Conservation (phyloP, 1,140 invertebrate genomes). For the Sminthurides bifidus region DNA sequence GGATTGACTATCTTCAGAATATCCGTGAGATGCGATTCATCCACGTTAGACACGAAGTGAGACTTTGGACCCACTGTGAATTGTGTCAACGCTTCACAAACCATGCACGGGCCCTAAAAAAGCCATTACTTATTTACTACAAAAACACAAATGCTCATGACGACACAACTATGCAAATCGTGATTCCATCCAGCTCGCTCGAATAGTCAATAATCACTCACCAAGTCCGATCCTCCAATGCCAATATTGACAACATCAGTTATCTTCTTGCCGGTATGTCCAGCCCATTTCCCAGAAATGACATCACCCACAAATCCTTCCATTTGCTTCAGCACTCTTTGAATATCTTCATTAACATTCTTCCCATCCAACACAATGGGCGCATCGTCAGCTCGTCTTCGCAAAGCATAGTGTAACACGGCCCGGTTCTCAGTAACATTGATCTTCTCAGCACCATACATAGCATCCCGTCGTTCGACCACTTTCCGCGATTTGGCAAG, state of each 20-base stretch:
- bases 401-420: slow-evolving; percentile 86
- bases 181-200: not conserved
- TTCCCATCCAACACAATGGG: slow-evolving; percentile 73
- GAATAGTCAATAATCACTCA: slow-evolving; percentile 35
- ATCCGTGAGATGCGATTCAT: slow-evolving; percentile 95
- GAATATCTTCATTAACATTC: slow-evolving; percentile 90
- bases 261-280: slow-evolving; percentile 88
- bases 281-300: slow-evolving; percentile 60
- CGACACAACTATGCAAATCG: too few species aligned
- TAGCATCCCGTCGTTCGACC: slow-evolving; percentile 71
- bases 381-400: slow-evolving; percentile 65
- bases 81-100: slow-evolving; percentile 91
- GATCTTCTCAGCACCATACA: slow-evolving; percentile 91
- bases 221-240: slow-evolving; percentile 96
- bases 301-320: slow-evolving; percentile 75
- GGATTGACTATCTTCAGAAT: slow-evolving; percentile 80
- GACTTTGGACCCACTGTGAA: slow-evolving; percentile 77
- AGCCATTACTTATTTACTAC: not conserved
- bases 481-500: slow-evolving; percentile 71
- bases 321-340: slow-evolving; percentile 86
- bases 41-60: slow-evolving; percentile 98
- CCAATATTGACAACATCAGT: slow-evolving; percentile 99
- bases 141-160: not conserved
- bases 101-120: slow-evolving; percentile 85
- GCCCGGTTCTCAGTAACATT: slow-evolving; percentile 96